Conservation (phyloP, 2,888 invertebrate species). For the Catotricha subobsoleta region DNA sequence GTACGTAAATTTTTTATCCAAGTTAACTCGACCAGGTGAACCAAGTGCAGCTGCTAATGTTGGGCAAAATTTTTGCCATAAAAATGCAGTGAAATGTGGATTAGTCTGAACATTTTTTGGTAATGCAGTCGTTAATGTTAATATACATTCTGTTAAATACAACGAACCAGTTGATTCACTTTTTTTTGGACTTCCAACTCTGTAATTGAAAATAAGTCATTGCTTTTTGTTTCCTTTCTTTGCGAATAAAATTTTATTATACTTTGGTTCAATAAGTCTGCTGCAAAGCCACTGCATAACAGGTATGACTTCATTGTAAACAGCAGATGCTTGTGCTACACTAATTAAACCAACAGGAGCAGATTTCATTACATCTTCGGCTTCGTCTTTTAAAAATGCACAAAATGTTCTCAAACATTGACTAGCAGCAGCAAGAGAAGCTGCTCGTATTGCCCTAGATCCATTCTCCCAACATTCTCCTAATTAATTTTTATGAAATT, state of each 20-base stretch:
- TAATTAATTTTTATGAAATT: background rate
- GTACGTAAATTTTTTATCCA: slow-evolving; percentile 60
- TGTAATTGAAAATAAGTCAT: background rate
- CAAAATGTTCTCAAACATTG: slow-evolving; percentile 76
- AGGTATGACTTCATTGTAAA: slow-evolving; percentile 78
- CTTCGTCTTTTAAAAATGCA: slow-evolving; percentile 47
- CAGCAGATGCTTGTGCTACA: slow-evolving; percentile 49
- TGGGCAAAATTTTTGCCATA: slow-evolving; percentile 88
- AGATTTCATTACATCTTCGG: slow-evolving; percentile 34
- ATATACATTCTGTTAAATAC: slow-evolving; percentile 70
- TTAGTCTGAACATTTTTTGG: slow-evolving; percentile 69
- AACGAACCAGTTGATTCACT: slow-evolving; percentile 33
- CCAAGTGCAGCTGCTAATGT: slow-evolving; percentile 74
- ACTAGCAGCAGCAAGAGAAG: slow-evolving; percentile 77
- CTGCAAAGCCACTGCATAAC: slow-evolving; percentile 79
- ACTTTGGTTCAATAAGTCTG: slow-evolving; percentile 62
- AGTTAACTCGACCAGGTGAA: slow-evolving; percentile 47
- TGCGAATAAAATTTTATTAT: slow-evolving; percentile 32
- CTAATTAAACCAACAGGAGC: slow-evolving; percentile 35
- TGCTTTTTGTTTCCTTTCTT: background rate
- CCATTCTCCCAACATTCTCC: slow-evolving; percentile 59
- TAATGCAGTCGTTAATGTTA: slow-evolving; percentile 66
- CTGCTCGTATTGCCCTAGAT: slow-evolving; percentile 64
- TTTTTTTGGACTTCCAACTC: slow-evolving; percentile 26
- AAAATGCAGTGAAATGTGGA: slow-evolving; percentile 68